phyloP scores from a whole-genome alignment of 1,140 invertebrate genomes.

The Chymomyza costata region DNA sequence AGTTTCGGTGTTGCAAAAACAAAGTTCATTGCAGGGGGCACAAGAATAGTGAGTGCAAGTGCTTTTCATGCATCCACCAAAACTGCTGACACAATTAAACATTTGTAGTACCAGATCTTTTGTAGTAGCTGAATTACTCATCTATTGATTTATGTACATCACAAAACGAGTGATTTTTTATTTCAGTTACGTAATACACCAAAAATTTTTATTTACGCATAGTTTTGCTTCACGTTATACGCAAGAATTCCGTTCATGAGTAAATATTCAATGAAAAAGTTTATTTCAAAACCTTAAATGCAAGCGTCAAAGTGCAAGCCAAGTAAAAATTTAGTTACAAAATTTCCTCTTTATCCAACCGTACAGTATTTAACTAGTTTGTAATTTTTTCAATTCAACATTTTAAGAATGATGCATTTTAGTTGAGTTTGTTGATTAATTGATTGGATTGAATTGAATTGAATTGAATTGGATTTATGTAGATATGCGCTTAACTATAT shows the following conservation, averaged over 20 bases:
- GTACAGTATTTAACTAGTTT: slow-evolving; percentile 66
- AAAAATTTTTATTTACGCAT: slow-evolving; percentile 37
- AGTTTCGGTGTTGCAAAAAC: too few species aligned
- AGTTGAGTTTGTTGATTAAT: slow-evolving; percentile 71
- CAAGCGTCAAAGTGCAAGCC: slow-evolving; percentile 65
- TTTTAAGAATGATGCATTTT: slow-evolving; percentile 72
- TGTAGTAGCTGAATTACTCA: slow-evolving; percentile 3
- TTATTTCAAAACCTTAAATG: slow-evolving; percentile 3
- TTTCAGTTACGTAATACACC: slow-evolving; percentile 2
- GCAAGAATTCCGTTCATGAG: slow-evolving; percentile 9
- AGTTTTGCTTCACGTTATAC: slow-evolving; percentile 57
- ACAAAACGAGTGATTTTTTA: background rate
- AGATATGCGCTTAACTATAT: slow-evolving; percentile 54
- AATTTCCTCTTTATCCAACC: slow-evolving; percentile 75
- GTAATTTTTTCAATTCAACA: slow-evolving; percentile 68
- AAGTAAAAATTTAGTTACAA: slow-evolving; percentile 74
- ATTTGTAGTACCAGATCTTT: slow-evolving; percentile 9
- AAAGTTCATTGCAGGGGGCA: too few species aligned
- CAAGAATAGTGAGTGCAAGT: slow-evolving; percentile 21
- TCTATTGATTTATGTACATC: background rate
- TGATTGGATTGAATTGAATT: slow-evolving; percentile 27
- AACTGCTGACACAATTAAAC: too few species aligned
- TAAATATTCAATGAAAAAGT: slow-evolving; percentile 7
- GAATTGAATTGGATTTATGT: slow-evolving; percentile 47
- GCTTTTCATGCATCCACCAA: slow-evolving; percentile 56